Percentiles rank a stretch among this genome's conserved stretches.
These are phyloP conservation scores for Poicephalus meyeri DNA, from an alignment of 2,113 vertebrate species.

Conservation along the genomic window DNA sequence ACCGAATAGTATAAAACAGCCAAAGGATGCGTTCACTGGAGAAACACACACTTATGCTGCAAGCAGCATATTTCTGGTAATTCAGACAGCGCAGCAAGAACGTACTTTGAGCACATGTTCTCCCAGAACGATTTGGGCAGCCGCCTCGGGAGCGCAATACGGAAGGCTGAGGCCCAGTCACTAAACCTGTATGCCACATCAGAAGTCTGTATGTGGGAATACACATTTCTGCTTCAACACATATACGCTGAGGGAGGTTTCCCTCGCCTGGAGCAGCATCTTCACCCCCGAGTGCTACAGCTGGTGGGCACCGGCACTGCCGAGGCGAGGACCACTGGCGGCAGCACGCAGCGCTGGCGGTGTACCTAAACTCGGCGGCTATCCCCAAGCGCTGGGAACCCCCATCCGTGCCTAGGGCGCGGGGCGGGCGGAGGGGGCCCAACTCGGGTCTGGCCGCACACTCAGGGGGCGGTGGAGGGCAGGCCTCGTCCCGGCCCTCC, in stretches of 20 bases:
- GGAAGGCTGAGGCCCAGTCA: background rate
- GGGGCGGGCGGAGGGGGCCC: background rate
- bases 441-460: background rate
- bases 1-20: rapidly evolving
- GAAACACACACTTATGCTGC: background rate
- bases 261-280: background rate
- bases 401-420: background rate
- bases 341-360: rapidly evolving
- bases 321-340: background rate
- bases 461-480: background rate
- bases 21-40: background rate
- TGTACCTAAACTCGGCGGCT: rapidly evolving
- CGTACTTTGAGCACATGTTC: background rate
- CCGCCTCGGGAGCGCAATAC: background rate
- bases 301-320: background rate
- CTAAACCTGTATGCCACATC: background rate
- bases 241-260: rapidly evolving
- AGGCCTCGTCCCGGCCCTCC: background rate
- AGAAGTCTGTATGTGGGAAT: rapidly evolving
- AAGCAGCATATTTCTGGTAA: background rate
- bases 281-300: rapidly evolving
- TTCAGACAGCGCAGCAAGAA: background rate
- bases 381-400: rapidly evolving
- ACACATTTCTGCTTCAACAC: background rate
- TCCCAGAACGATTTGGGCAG: background rate